These are phyloP conservation scores for Neotragus moschatus DNA, from an alignment of 2,113 vertebrate species.

Conservation along the genomic window DNA sequence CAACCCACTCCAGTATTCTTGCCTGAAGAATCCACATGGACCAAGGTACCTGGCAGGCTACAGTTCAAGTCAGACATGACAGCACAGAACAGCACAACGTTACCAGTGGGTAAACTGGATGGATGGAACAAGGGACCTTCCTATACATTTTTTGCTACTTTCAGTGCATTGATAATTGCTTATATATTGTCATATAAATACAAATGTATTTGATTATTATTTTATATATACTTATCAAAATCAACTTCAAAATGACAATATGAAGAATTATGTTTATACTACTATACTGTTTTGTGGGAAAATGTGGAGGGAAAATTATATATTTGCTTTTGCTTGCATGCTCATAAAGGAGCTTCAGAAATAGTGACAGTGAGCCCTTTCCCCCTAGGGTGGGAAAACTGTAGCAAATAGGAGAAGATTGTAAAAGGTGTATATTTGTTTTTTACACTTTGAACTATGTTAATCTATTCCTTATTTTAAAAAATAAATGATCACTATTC, in stretches of 20 bases:
- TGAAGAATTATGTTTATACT: background rate
- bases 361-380: background rate
- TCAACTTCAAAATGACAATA: background rate
- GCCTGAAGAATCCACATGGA: background rate
- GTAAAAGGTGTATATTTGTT: background rate
- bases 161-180: background rate
- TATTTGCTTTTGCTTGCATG: background rate
- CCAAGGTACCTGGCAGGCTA: background rate
- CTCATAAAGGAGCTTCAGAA: background rate
- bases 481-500: background rate
- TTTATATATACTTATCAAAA: background rate
- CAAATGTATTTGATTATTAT: background rate
- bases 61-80: background rate
- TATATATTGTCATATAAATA: background rate
- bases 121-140: background rate
- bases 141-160: background rate
- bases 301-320: background rate
- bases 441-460: background rate
- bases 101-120: background rate
- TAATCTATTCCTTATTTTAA: background rate
- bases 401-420: background rate
- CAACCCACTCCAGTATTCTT: background rate
- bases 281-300: background rate
- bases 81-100: accelerated
- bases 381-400: background rate